phyloP scores from a whole-genome alignment of 35 echinoderm and acorn worm species.

The Acanthaster planci region DNA sequence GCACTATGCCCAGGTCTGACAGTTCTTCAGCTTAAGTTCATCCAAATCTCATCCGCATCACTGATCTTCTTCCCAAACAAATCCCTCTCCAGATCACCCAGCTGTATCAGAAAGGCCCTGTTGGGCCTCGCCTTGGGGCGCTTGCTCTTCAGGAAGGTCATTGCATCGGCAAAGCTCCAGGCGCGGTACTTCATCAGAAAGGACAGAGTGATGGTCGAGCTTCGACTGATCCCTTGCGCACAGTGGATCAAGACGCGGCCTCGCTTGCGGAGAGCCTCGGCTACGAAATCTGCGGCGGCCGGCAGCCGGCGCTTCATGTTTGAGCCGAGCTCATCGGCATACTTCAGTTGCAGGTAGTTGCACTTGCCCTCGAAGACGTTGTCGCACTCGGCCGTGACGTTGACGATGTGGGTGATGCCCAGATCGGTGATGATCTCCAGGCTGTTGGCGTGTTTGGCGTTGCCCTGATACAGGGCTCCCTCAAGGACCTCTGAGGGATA shows the following conservation, averaged over 20 bases:
- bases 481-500: conserved; percentile 88
- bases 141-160: conserved; percentile 65
- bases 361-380: conserved; percentile 60
- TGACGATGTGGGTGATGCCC: conserved; percentile 80
- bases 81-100: conserved; percentile 66
- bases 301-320: conserved; percentile 56
- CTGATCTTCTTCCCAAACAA: conserved; percentile 75
- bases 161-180: conserved; percentile 74
- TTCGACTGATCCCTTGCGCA: conserved; percentile 82
- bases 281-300: conserved; percentile 78
- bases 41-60: conserved; percentile 71
- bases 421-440: conserved; percentile 58
- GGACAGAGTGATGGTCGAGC: conserved; percentile 78
- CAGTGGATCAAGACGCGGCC: conserved; percentile 89
- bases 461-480: conserved; percentile 84
- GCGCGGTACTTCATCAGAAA: conserved; percentile 88
- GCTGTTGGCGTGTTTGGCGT: conserved; percentile 55
- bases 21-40: conserved; percentile 9
- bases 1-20: no score
- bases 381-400: conserved; percentile 59
- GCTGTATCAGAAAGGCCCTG: conserved; percentile 71
- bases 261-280: conserved; percentile 49
- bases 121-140: conserved; percentile 73
- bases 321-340: conserved; percentile 63
- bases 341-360: conserved; percentile 77